Conservation (phyloP, 1,140 invertebrate genomes). For the Leptinotarsa lineolata region DNA sequence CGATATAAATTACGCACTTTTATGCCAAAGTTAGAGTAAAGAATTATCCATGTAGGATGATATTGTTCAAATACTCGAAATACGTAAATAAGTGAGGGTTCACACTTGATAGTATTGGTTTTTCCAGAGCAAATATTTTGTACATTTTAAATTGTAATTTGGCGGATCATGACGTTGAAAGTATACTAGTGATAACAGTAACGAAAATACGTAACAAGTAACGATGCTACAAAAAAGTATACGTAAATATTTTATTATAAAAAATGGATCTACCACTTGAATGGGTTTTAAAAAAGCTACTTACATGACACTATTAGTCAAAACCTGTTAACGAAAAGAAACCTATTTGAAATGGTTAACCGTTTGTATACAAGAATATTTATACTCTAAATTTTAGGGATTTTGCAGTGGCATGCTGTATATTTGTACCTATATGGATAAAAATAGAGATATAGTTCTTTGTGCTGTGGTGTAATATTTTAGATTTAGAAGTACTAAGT, state of each 20-base stretch:
- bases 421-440: slow-evolving; percentile 58
- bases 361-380: slow-evolving; percentile 35
- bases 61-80: slow-evolving; percentile 38
- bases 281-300: slow-evolving; percentile 33
- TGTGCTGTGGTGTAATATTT: slow-evolving; percentile 58
- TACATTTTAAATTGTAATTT: slow-evolving; percentile 43
- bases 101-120: slow-evolving; percentile 25
- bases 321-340: slow-evolving; percentile 14
- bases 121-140: slow-evolving; percentile 45
- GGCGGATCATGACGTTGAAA: slow-evolving; percentile 34
- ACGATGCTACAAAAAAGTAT: slow-evolving; percentile 52
- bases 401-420: slow-evolving; percentile 51
- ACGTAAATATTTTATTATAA: slow-evolving; percentile 49
- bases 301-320: slow-evolving; percentile 7
- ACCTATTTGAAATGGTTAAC: slow-evolving; percentile 44
- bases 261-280: slow-evolving; percentile 43
- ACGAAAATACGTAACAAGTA: slow-evolving; percentile 51
- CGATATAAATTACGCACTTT: slow-evolving; percentile 55
- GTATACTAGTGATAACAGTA: slow-evolving; percentile 47
- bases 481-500: slow-evolving; percentile 50
- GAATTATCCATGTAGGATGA: slow-evolving; percentile 52
- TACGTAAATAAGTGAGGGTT: slow-evolving; percentile 35
- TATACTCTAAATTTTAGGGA: slow-evolving; percentile 46
- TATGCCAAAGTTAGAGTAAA: slow-evolving; percentile 57
- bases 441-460: slow-evolving; percentile 52